These are phyloP conservation scores for Trididemnum clinides DNA, from an alignment of 23 tunicate genomes.

Conservation along the genomic window DNA sequence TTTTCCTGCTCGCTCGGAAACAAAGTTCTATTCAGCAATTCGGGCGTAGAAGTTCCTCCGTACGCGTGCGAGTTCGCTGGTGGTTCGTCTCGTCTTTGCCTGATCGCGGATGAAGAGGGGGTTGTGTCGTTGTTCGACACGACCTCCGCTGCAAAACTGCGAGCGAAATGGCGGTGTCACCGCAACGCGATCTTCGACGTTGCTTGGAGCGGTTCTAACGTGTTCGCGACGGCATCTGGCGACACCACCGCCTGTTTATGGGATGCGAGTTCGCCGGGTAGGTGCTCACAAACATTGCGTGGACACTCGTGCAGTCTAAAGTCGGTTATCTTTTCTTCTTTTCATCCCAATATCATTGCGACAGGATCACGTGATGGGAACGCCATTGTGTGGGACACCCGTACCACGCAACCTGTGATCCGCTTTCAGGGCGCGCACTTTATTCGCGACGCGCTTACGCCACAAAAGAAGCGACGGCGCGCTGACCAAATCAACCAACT, in stretches of 20 bases:
- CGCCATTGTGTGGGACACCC: conserved; percentile 72
- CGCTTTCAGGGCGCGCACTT: conserved; percentile 79
- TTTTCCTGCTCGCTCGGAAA: too few species aligned
- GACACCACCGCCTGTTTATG: conserved; percentile 82
- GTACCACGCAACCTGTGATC: conserved; percentile 1
- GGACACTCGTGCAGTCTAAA: conserved; percentile 88
- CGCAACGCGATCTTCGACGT: conserved; percentile 85
- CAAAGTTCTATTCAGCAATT: too few species aligned
- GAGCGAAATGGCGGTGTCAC: conserved; percentile 40
- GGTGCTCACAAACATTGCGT: background rate
- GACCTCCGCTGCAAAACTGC: background rate
- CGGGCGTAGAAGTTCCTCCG: too few species aligned
- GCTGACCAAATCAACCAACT: conserved; percentile 16
- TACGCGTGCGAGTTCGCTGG: too few species aligned
- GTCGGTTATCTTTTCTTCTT: conserved; percentile 47
- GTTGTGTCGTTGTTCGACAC: conserved; percentile 53
- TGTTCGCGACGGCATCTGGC: conserved; percentile 86
- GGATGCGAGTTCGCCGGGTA: conserved; percentile 49
- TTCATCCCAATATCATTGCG: conserved; percentile 66
- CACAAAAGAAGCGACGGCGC: conserved; percentile 53
- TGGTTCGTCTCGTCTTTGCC: conserved; percentile 12
- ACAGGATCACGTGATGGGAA: conserved; percentile 94
- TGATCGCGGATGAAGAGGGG: conserved; percentile 84
- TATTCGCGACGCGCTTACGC: conserved; percentile 62
- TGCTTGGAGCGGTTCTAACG: conserved; percentile 49